Base-by-base conservation (phyloP, 2,888 invertebrate species). In the Strigamia crassipes region DNA sequence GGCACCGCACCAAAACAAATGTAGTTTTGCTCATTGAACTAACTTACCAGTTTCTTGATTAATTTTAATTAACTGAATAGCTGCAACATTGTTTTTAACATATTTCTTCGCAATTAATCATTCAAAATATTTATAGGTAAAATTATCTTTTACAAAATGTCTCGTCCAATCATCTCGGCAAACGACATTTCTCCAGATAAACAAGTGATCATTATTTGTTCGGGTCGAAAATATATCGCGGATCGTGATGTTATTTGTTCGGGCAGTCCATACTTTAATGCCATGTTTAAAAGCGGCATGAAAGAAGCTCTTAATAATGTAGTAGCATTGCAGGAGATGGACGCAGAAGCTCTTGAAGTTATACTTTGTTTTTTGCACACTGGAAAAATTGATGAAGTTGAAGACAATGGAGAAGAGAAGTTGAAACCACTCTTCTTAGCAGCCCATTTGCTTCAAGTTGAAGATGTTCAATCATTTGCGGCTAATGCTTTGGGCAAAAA, bases 201-300 rank as follows among this genome's bases (percentile, higher is more conserved):
- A 18, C 61, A 61, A 61, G 61, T 61, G 6, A 8, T 23, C 10
- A 61, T 61, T 8, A 21, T 61, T 21, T 61, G 61, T 61, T 61
- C 23, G 1, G 61, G 61, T 6, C 61, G 23, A 61, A 23, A 61
- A 21, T 61, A 23, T 61, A 21, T 61, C 21, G 61, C 61, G 4
- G 61, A 61, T 21, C 61, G 61, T 13, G 61, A 61, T 23, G 13
- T 78, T 10, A 34, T 78, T 10, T 38, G 78, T 78, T 5, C 31
- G 15, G 78, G 78, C 1, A 78, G 78, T 41, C 78, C 78, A n/a
- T 78, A 78, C 13, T 78, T 78, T 18, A 15, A 41, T 18, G 78
- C 78, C 27, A 78, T 78, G 78, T 78, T 78, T 31, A 34, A 78
- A 18, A 78, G 78, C n/a, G 78, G 78, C 5, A 78, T 78, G 78